Evolutionary conservation across 2,113 vertebrate genomes (phyloP), one percentile per base, ranked within the genome.

Genomic region (Fukomys damarensis): DNA sequence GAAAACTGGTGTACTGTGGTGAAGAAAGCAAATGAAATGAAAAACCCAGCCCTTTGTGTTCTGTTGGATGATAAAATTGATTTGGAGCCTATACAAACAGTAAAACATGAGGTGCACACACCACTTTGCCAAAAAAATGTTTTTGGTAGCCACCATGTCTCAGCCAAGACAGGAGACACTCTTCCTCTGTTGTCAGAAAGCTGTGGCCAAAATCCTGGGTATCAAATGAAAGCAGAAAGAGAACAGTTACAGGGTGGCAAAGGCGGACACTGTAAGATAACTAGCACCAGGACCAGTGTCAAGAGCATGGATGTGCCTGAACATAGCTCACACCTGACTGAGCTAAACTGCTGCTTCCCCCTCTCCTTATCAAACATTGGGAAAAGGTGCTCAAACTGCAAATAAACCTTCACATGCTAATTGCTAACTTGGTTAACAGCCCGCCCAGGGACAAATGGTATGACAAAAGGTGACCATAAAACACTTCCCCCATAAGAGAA

Each of bases 41-140:
- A 99, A 99, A 94, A 98, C 98, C 93, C 99, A 99, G 96, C 99
- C 99, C 98, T 99, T 30, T 95, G 99, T 95, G 99, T 99, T 20
- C 98, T 99, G 98, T 99, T 99, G 95, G 99, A 99, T 97, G 99
- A 99, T 98, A 99, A 99, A 99, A 99, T 99, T 98, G 99, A 99
- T 98, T 98, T 99, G 99, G 99, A 99, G 98, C 99, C 99, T 95
- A 99, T 99, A 99, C 99, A 99, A 97, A 99, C 99, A 79, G 99
- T 99, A 97, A 99, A 99, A 98, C 97, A 98, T 96, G 99, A 99
- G 98, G 99, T 99, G 98, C 99, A 99, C 97, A 99, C 99, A 97
- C 98, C 99, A n/a, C 99, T 99, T 98, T 99, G 99, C 98, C 99
- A 99, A 97, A 99, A 99, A 98, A 99, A 99, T 92, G 97, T 99